Conservation (phyloP, 1,140 invertebrate genomes). For the Atta texana region DNA sequence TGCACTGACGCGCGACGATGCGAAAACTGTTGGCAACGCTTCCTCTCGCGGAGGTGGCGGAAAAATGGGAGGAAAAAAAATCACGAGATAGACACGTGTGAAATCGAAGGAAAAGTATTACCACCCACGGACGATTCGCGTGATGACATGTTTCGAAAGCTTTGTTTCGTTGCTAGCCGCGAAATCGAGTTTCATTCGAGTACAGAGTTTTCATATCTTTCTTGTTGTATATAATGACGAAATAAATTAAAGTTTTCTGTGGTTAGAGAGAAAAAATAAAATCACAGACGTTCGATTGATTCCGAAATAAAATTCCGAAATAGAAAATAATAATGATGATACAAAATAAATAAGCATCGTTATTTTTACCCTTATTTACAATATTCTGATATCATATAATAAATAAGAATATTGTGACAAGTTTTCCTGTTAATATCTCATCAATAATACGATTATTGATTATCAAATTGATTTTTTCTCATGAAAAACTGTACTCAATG, state of each 20-base stretch:
- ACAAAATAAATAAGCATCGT: neutral
- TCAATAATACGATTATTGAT: neutral
- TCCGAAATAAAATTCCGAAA: too few species aligned
- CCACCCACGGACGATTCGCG: conserved; percentile 22
- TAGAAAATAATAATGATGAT: neutral
- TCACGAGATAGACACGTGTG: neutral
- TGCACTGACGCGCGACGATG: neutral
- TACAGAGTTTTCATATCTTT: neutral
- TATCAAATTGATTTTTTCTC: neutral
- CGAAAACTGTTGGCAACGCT: conserved; percentile 28
- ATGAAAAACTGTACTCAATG: neutral
- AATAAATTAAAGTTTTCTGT: conserved; percentile 1
- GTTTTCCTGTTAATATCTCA: neutral
- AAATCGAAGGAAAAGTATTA: conserved; percentile 58
- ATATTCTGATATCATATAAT: neutral
- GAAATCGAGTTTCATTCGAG: conserved; percentile 54
- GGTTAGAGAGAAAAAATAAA: too few species aligned
- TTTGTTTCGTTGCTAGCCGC: conserved; percentile 39
- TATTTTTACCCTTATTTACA: neutral
- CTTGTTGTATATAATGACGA: conserved; percentile 14
- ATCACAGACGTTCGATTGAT: neutral
- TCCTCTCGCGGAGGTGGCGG: neutral
- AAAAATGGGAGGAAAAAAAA: neutral
- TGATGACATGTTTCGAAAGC: conserved; percentile 46
- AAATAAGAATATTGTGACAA: neutral